phyloP scores from a whole-genome alignment of 1,140 invertebrate species.

The Hermetia illucens region DNA sequence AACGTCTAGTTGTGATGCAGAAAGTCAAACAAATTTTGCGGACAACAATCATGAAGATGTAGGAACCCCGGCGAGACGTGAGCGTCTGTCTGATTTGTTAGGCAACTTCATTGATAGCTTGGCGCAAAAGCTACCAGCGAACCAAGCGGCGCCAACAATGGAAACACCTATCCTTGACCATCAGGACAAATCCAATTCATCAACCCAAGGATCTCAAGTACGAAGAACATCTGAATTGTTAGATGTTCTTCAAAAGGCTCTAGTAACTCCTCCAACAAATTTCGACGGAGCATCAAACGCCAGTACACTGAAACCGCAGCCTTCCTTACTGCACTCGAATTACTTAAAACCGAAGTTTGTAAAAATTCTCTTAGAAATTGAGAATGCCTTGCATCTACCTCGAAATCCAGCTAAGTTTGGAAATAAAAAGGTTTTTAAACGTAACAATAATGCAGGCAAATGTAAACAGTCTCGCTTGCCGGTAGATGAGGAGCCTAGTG shows the following conservation, averaged over 20 bases:
- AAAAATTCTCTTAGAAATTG: constrained; percentile 37
- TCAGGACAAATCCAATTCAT: too few relatives aligned
- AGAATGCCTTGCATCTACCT: constrained; percentile 40
- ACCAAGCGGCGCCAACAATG: background rate
- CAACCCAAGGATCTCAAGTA: background rate
- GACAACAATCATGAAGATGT: background rate
- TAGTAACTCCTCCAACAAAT: constrained; percentile 11
- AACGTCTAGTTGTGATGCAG: background rate
- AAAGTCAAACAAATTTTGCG: background rate
- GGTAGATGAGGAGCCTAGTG: constrained; percentile 34
- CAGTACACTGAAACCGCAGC: too few relatives aligned
- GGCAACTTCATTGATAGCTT: constrained; percentile 8
- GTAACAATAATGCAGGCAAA: constrained; percentile 11
- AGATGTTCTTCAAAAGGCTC: constrained; percentile 30
- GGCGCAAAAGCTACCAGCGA: constrained; percentile 7
- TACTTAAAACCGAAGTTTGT: too few relatives aligned
- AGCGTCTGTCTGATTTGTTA: background rate
- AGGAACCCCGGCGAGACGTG: background rate
- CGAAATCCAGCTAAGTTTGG: constrained; percentile 22
- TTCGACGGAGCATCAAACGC: too few relatives aligned
- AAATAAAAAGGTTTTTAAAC: constrained; percentile 16
- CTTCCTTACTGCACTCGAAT: too few relatives aligned
- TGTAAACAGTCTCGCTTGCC: constrained; percentile 17
- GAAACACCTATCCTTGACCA: background rate
- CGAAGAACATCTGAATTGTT: constrained; percentile 31